Base-by-base conservation (phyloP, 2,797 vertebrate species). In the Halcyon leucocephala region DNA sequence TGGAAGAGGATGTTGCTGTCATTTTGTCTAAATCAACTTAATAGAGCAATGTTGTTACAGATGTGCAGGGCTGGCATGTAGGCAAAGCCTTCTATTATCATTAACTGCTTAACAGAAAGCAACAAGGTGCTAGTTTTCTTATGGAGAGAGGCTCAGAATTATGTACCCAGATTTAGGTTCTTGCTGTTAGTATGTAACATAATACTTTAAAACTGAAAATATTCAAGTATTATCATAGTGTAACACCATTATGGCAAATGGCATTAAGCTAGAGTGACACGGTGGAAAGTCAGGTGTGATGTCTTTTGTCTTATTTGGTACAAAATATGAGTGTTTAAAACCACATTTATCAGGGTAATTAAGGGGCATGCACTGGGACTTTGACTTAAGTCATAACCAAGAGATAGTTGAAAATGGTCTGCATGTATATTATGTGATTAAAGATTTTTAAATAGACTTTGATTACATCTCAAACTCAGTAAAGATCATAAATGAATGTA, bases 391-490 rank as follows among this genome's bases (percentile, higher is more conserved):
- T 73, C 66, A 74, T 54, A 79, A 58, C 55, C 29, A 82, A 61
- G 64, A 90, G 48, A 77, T 58, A 69, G 83, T 26, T 90, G 71
- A 85, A 89, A 95, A 67, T 21, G 4, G 67, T 94, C 74, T 94
- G 67, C 15, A 7, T 87, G 71, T 71, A 65, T 91, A 85, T 77
- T 74, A 33, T 81, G 69, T 66, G 71, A 91, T 95, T 94, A 92
- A 96, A 87, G 58, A 87, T 92, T 95, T 93, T 95, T 78, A 91
- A 96, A 89, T 86, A 88, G 82, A 79, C 57, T 90, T 94, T 95
- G 86, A 95, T 96, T 93, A 35, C 58, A 78, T 93, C 86, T 89
- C 37, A 65, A 70, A 73, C 46, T 20, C 31, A 8, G 49, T 78
- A 69, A 87, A 94, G 78, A 92, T 82, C 83, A 69, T 0, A 1